These are phyloP conservation scores for Cryptocephalus moraei DNA, from an alignment of 2,888 invertebrate species.

Conservation along the genomic window DNA sequence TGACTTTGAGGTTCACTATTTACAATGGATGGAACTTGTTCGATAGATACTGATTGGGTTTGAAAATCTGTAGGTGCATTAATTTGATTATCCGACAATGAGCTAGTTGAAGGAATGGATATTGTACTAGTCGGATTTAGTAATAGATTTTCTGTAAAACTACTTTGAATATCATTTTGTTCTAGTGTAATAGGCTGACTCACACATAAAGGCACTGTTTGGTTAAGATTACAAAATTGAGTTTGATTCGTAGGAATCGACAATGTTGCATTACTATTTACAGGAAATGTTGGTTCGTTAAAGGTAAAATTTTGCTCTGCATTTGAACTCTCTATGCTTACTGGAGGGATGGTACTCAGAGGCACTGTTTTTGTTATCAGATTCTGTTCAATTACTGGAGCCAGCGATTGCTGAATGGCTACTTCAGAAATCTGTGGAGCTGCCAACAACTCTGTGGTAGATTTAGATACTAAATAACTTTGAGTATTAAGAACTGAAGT, in stretches of 20 bases:
- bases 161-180: conserved; percentile 16
- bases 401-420: conserved; percentile 12
- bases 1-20: conserved; percentile 29
- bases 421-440: conserved; percentile 19
- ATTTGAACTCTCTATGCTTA: conserved; percentile 13
- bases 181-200: conserved; percentile 21
- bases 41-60: conserved; percentile 29
- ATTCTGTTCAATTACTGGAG: conserved; percentile 18
- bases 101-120: conserved; percentile 10
- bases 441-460: conserved; percentile 24
- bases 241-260: conserved; percentile 16
- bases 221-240: conserved; percentile 25
- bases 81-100: conserved; percentile 19
- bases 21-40: conserved; percentile 28
- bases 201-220: conserved; percentile 25
- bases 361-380: conserved; percentile 18
- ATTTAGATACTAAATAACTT: conserved; percentile 28
- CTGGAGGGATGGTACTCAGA: conserved; percentile 14
- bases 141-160: conserved; percentile 12
- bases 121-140: conserved; percentile 14
- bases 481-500: conserved; percentile 33
- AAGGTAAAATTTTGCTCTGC: conserved; percentile 16
- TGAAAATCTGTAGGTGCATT: conserved; percentile 25
- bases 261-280: conserved; percentile 15
- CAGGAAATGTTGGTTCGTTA: conserved; percentile 13